phyloP scores from a whole-genome alignment of 2,888 invertebrate species.

The Meiosimyza platycephala region DNA sequence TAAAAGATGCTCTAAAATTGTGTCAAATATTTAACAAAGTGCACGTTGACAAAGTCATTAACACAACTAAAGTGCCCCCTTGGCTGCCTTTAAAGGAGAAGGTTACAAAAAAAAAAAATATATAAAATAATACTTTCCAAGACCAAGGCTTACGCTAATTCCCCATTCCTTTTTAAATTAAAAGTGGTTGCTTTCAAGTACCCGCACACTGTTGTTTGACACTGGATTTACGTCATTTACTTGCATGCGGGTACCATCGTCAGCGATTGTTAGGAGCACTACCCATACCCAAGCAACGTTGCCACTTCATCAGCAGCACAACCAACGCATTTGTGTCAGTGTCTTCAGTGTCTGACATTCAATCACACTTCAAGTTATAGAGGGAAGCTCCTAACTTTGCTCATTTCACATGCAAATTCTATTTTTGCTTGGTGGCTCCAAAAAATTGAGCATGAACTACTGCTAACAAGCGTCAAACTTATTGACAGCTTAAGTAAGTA shows the following conservation, averaged over 20 bases:
- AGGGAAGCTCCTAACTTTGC: too few relatives aligned
- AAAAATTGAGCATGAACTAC: too few relatives aligned
- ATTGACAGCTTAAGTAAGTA: slow-evolving; percentile 26
- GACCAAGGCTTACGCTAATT: neutral
- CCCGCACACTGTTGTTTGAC: slow-evolving; percentile 18
- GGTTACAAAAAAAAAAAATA: too few relatives aligned
- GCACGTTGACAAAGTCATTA: slow-evolving; percentile 14
- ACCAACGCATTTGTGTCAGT: too few relatives aligned
- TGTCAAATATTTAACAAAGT: slow-evolving; percentile 16
- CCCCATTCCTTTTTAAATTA: neutral
- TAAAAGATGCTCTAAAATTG: slow-evolving; percentile 2
- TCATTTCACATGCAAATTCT: too few relatives aligned
- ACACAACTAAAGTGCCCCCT: neutral
- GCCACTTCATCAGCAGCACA: neutral
- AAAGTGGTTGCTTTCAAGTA: slow-evolving; percentile 14
- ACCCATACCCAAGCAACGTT: neutral
- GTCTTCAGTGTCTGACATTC: too few relatives aligned
- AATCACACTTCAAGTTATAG: too few relatives aligned
- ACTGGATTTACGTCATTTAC: slow-evolving; percentile 10
- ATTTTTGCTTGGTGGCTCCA: too few relatives aligned
- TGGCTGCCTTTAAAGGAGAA: too few relatives aligned
- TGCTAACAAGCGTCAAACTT: slow-evolving; percentile 8
- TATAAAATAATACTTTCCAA: neutral
- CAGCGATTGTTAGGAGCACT: neutral
- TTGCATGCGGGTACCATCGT: slow-evolving; percentile 14